Evolutionary conservation across 2,797 vertebrate species (phyloP), one percentile per base, ranked within the genome.

Genomic region (Melanotaenia pygmaea): DNA sequence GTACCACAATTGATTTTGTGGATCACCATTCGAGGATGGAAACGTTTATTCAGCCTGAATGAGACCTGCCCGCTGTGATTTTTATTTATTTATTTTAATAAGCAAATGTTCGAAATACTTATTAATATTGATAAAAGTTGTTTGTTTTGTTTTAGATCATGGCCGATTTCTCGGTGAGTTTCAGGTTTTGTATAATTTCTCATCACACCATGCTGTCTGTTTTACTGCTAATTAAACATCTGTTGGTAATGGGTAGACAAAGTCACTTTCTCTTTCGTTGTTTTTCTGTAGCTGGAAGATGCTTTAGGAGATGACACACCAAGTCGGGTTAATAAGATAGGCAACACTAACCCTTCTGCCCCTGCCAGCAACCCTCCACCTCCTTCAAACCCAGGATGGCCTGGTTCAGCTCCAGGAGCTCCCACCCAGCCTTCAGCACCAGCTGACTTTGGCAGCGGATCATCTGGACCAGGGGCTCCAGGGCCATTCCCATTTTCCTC

Each of bases 231-330:
- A 24, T 60, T 40, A 0, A 51, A 8, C 11, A 22, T 35, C 0
- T 18, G 20, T 60, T 50, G 1, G 38, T 71, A 28, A 43, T 45
- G 12, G 26, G 51, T 18, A 37, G 11, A 51, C n/a, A 3, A 40
- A 40, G 82, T 28, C 10, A 77, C 51, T 28, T 30, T 56, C 12
- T 58, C 70, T 56, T 1, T 1, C 3, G 50, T 61, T 10, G 80
- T 86, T 10, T 80, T 6, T 82, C 92, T 64, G 50, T 72, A 99
- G 97, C 93, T 99, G 92, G 78, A 95, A 78, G 98, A 99, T 91
- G 97, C 97, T 30, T 94, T 99, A 82, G 92, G 91, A 47, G 97
- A 98, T 22, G 94, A 95, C 43, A 83, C 91, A 13, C 86, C 94
- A 1, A 92, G 95, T 87, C 94, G 96, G 91, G 95, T 94, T 22